Base-by-base conservation (phyloP, 2,113 vertebrate genomes). In the Chloroceryle aenea region DNA sequence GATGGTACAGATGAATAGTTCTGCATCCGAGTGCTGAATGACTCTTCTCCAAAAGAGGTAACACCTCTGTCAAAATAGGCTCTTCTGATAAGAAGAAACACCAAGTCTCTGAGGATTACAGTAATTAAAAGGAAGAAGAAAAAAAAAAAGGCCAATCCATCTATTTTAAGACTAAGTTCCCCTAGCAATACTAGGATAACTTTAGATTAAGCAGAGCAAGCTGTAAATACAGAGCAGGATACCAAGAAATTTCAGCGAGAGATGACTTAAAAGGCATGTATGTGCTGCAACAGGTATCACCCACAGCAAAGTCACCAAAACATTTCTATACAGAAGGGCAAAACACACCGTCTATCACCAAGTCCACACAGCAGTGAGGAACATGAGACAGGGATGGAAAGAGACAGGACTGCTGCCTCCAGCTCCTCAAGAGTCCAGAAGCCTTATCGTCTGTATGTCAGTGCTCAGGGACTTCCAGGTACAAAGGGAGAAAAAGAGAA, bases 221-320 rank as follows among this genome's bases (percentile, higher is more conserved):
- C 73, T 91, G 89, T 97, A 97, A 96, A 83, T 92, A 95, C 93
- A 93, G 84, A 90, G 53, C 61, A 90, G 58, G 68, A 61, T 85
- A 91, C 38, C 43, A 29, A 53, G 81, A 69, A 21, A 83, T 50
- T 85, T 48, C 38, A 86, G 38, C 8, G 56, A 78, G 34, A 66
- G 21, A 82, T 40, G 42, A 43, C 38, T 69, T 66, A 7, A 85
- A 73, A 48, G 0, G 9, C 53, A 63, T 5, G 30, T 67, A 18
- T 5, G 30, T 7, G 3, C 45, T 26, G n/a, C 26, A 58, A 17
- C 14, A 76, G 32, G 1, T 12, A 55, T 2, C 64, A 71, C 34
- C 34, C 47, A 38, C 2, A 82, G 45, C 71, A 90, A 26, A 47
- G 42, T n/a, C 59, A 47, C 23, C 29, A 59, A 77, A 89, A 69